Conservation (phyloP, 2,888 invertebrate species). For the Pheosia tremula region DNA sequence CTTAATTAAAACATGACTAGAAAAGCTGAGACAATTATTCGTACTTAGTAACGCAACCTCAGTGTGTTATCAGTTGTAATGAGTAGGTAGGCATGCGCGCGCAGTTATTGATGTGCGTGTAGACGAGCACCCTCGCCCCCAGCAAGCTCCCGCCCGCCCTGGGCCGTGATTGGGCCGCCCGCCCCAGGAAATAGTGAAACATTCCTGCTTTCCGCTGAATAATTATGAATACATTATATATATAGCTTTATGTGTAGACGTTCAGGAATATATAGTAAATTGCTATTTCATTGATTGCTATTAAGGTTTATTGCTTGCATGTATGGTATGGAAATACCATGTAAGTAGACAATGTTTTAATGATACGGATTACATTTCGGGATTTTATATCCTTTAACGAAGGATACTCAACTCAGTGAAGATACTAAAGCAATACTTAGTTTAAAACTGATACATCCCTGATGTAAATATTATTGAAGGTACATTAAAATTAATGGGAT, state of each 20-base stretch:
- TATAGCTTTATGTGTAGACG: not conserved
- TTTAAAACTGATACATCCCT: too few species aligned
- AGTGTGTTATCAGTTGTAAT: conserved; percentile 15
- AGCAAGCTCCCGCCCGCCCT: conserved; percentile 56
- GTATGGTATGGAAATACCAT: too few species aligned
- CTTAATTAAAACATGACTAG: not conserved
- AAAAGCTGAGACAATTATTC: not conserved
- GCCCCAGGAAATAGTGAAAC: conserved; percentile 33
- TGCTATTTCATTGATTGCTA: too few species aligned
- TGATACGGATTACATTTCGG: too few species aligned
- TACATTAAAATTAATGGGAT: too few species aligned
- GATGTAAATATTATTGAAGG: too few species aligned
- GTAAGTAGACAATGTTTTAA: too few species aligned
- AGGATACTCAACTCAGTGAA: too few species aligned
- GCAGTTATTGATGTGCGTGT: conserved; percentile 53
- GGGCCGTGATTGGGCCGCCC: conserved; percentile 60
- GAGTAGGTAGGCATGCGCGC: conserved; percentile 51
- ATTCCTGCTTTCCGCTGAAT: conserved; percentile 29
- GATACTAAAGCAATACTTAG: too few species aligned
- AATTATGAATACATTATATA: conserved; percentile 42
- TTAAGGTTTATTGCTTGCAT: too few species aligned
- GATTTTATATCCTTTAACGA: too few species aligned
- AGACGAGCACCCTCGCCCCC: conserved; percentile 40
- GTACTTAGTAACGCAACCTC: not conserved
- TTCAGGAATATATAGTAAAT: too few species aligned